Percentiles rank a stretch among this genome's conserved stretches.
phyloP scores from a whole-genome alignment of 2,113 vertebrate species.

The Trinectes maculatus region DNA sequence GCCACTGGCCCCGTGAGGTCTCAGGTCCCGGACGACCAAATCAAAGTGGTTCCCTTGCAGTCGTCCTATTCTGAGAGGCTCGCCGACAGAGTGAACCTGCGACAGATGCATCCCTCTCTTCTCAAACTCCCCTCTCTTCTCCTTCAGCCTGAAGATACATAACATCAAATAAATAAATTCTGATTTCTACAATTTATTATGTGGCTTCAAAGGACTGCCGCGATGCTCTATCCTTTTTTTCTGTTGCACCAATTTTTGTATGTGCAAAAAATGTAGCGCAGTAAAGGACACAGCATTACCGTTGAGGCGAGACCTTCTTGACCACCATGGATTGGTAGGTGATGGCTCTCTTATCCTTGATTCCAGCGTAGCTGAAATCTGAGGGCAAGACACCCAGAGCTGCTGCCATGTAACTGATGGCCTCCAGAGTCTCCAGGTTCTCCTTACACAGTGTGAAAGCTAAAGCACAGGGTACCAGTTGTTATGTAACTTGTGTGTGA shows the following conservation, averaged over 20 bases:
- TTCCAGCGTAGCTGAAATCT: conserved; percentile 95
- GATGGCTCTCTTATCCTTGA: conserved; percentile 95
- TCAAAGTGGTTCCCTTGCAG: conserved; percentile 94
- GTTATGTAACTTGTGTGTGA: no score
- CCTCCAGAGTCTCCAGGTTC: conserved; percentile 95
- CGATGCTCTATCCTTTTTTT: no score
- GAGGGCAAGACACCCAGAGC: conserved; percentile 90
- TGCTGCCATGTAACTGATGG: conserved; percentile 88
- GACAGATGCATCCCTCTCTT: conserved; percentile 86
- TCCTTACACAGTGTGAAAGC: conserved; percentile 93
- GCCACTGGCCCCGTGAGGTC: conserved; percentile 67
- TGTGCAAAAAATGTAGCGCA: no score
- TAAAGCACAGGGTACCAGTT: no score
- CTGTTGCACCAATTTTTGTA: no score
- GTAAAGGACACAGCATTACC: conserved; percentile 81
- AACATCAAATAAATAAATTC: not conserved
- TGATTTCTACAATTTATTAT: no score
- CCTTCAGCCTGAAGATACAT: conserved; percentile 82
- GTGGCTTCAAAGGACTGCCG: no score
- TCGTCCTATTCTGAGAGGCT: conserved; percentile 88
- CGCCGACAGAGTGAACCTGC: conserved; percentile 78
- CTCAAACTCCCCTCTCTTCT: conserved; percentile 82
- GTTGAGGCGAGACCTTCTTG: conserved; percentile 89
- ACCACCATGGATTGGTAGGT: conserved; percentile 95
- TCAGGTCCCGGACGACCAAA: conserved; percentile 88